Evolutionary conservation across 2,797 vertebrate species (phyloP).

Genomic region (Dallia pectoralis): DNA sequence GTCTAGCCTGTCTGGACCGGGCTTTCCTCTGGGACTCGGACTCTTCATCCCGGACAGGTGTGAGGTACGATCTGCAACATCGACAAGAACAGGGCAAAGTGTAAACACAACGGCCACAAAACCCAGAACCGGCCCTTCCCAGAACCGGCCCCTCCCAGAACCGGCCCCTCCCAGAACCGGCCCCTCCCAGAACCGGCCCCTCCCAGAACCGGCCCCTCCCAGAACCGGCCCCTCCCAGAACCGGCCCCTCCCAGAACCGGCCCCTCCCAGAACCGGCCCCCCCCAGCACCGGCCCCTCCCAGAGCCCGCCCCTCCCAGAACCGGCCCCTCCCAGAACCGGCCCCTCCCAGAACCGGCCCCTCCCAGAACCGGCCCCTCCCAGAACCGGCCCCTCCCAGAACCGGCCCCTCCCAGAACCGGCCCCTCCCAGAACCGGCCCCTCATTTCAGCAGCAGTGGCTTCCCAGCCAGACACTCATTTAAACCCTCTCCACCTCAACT

Average conservation of each 20-base stretch:
- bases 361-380: slow-evolving; percentile 67
- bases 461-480: slow-evolving; percentile 43
- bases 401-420: slow-evolving; percentile 67
- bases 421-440: slow-evolving; percentile 64
- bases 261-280: slow-evolving; percentile 53
- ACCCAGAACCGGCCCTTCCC: too few species aligned
- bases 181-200: slow-evolving; percentile 64
- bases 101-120: neutral
- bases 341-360: slow-evolving; percentile 53
- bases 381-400: slow-evolving; percentile 43
- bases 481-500: slow-evolving; percentile 8
- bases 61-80: slow-evolving; percentile 91
- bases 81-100: neutral
- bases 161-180: slow-evolving; percentile 67
- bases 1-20: slow-evolving; percentile 95
- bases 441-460: slow-evolving; percentile 53
- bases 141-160: slow-evolving; percentile 43
- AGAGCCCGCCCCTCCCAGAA: too few species aligned
- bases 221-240: slow-evolving; percentile 67
- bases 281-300: slow-evolving; percentile 67
- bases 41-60: slow-evolving; percentile 96
- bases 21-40: slow-evolving; percentile 98
- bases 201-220: slow-evolving; percentile 42
- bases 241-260: slow-evolving; percentile 59
- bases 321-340: slow-evolving; percentile 59